Evolutionary conservation across 2,113 vertebrate genomes (phyloP), one percentile per base, ranked within the genome.

Genomic region (Oreochromis niloticus): DNA sequence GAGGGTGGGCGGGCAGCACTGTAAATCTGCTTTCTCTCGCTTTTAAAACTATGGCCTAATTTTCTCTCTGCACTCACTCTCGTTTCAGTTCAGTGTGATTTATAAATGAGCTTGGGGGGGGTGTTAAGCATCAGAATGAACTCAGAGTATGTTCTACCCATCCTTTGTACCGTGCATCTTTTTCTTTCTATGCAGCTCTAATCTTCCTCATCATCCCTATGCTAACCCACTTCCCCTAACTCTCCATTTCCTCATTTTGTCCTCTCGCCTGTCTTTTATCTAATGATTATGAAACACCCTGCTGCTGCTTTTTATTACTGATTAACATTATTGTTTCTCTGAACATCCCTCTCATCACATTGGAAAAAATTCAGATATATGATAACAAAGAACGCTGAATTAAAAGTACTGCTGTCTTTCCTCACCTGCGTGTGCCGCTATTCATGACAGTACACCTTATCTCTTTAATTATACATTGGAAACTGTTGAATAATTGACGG

Each of bases 401-500:
- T 59, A 39, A 86, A 82, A 85, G 56, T 24, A 61, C 34, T 24
- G 19, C 17, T 27, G 41, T 90, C 85, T 85, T 22, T 88, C 87
- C 87, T 91, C 85, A 91, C 90, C 85, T 93, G 90, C 89, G 79
- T 85, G 75, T 86, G 87, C 87, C 80, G 12, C 84, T 87, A 87
- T 93, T 95, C 91, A 93, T 90, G 88, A 91, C 87, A 87, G 82
- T 56, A 84, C 79, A 84, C 82, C 82, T 85, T 22, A 85, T 87
- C 80, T 30, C 24, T 73, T 96, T 88, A 95, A 96, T 96, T 94
- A 96, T 94, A 84, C 91, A 96, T 88, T 1, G 79, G 19, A 75
- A 92, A 71, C 82, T 41, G 68, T 34, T 95, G 81, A 94, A 96
- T 96, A 94, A 96, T 95, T 85, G 57, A 96, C 92, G 27, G 75